A percentile compares a stretch with the other conserved stretches of the same genome.
Conservation (phyloP, 2,888 invertebrate genomes). For the Drosophila parthenogenetica region DNA sequence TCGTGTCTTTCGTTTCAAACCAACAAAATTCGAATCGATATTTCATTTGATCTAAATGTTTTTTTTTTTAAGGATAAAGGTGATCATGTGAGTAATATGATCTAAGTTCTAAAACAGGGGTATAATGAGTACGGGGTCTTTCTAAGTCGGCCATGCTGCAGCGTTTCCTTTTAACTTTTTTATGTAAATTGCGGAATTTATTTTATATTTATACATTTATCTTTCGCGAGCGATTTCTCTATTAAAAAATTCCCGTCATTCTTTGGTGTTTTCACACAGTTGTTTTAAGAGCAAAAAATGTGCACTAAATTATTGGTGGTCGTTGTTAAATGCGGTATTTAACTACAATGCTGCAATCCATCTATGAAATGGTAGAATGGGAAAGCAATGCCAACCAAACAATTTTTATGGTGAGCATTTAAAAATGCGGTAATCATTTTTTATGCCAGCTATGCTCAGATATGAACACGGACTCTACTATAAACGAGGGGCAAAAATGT, state of each 20-base stretch:
- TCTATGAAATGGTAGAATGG: neutral
- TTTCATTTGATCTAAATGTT: no score
- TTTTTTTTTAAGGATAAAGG: no score
- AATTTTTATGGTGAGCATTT: conserved; percentile 45
- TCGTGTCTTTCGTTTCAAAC: no score
- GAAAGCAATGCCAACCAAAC: neutral
- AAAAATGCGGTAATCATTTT: conserved; percentile 47
- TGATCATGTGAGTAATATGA: no score
- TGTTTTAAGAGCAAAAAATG: conserved; percentile 9
- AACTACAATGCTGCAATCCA: conserved; percentile 7
- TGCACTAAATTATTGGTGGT: conserved; percentile 34
- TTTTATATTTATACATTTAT: conserved; percentile 18
- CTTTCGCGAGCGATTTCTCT: conserved; percentile 24
- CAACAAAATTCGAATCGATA: no score
- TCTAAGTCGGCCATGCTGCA: no score
- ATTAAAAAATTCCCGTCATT: conserved; percentile 28
- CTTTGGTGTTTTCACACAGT: neutral
- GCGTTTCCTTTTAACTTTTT: neutral
- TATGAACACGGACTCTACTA: conserved; percentile 37
- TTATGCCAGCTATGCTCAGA: conserved; percentile 17
- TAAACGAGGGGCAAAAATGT: conserved; percentile 39
- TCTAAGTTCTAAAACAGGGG: no score
- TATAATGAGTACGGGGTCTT: no score
- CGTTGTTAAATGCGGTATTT: conserved; percentile 37
- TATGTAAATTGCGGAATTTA: conserved; percentile 2